Conservation (phyloP, 2,113 vertebrate genomes). For the Morphnarchus princeps region DNA sequence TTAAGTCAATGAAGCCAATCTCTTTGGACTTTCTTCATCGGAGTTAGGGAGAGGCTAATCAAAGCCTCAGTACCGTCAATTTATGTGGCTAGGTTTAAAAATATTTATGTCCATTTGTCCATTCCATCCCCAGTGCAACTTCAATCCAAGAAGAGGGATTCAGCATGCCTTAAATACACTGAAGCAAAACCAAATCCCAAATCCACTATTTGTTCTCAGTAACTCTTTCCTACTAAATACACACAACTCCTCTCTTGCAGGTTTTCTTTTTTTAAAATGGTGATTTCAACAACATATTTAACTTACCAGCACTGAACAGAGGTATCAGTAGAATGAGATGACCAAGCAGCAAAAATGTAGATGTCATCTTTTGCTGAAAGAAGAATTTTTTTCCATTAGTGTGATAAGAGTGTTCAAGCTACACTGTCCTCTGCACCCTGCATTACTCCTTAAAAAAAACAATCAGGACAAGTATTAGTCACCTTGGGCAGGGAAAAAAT, state of each 20-base stretch:
- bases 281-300: background rate
- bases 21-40: background rate
- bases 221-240: background rate
- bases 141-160: background rate
- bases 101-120: background rate
- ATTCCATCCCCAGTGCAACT: background rate
- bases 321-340: conserved; percentile 29
- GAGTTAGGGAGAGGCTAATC: background rate
- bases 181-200: background rate
- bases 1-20: background rate
- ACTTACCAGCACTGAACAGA: conserved; percentile 67
- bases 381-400: background rate
- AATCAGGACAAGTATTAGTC: background rate
- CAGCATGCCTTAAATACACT: background rate
- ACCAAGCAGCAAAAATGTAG: conserved; percentile 11
- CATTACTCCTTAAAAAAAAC: background rate
- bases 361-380: conserved; percentile 67
- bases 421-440: background rate
- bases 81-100: background rate
- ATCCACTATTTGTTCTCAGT: background rate
- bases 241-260: rapidly evolving
- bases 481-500: background rate
- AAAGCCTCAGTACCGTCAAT: background rate
- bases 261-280: background rate
- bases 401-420: background rate